A percentile compares a stretch with the other conserved stretches of the same genome.
phyloP scores from a whole-genome alignment of 2,888 invertebrate genomes.

The Strigamia maritima region DNA sequence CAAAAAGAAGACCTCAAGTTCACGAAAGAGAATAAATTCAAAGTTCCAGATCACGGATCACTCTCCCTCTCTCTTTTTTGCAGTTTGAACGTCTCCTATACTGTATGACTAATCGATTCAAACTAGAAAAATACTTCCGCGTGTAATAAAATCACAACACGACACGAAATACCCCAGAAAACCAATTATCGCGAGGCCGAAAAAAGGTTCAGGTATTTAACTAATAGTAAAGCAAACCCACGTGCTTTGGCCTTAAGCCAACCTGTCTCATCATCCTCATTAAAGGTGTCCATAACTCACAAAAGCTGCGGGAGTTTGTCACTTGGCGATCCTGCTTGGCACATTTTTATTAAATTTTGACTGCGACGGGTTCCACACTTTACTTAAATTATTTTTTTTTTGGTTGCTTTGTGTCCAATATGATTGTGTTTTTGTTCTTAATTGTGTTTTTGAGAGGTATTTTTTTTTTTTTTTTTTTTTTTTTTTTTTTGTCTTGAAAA shows the following conservation, averaged over 20 bases:
- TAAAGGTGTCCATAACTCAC: conserved; percentile 2
- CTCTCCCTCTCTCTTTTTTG: background rate
- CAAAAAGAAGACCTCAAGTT: background rate
- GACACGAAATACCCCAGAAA: background rate
- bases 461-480: background rate
- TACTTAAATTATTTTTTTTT: background rate
- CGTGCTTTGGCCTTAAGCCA: background rate
- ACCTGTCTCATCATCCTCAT: conserved; percentile 14
- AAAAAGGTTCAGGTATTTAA: background rate
- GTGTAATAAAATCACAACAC: background rate
- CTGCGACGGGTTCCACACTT: background rate
- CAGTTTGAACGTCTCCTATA: background rate
- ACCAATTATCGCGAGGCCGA: background rate
- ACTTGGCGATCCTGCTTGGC: background rate
- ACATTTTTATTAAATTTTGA: background rate
- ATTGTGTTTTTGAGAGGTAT: background rate
- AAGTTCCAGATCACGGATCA: no score
- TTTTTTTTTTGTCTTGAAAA: no score
- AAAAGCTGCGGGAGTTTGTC: conserved; percentile 11
- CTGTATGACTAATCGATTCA: background rate
- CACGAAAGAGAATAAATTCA: background rate
- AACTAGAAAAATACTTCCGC: conserved; percentile 1
- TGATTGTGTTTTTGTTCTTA: no score
- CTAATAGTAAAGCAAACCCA: background rate
- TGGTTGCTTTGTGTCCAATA: no score